Conservation (phyloP, 2,888 invertebrate species). For the Dinocampus coccinellae region DNA sequence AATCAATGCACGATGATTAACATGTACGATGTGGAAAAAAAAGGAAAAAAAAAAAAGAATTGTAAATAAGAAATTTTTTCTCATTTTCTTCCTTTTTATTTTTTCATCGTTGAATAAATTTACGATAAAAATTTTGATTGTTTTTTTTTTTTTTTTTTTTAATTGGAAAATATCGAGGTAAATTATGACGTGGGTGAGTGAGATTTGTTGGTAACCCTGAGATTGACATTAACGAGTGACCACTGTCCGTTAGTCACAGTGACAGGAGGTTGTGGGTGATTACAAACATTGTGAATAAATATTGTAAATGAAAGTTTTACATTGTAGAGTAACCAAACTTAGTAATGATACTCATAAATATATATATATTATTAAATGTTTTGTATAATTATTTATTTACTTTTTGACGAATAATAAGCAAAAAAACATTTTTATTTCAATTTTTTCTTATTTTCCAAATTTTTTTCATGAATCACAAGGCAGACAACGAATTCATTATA, state of each 20-base stretch:
- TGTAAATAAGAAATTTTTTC: too few species aligned
- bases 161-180: background rate
- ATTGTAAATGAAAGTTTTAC: too few species aligned
- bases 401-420: background rate
- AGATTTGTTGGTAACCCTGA: background rate
- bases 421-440: background rate
- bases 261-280: too few species aligned
- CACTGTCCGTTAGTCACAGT: too few species aligned
- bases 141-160: background rate
- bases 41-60: too few species aligned
- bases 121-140: background rate
- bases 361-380: too few species aligned
- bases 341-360: too few species aligned
- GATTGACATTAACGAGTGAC: conserved; percentile 26
- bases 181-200: background rate
- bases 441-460: background rate
- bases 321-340: too few species aligned
- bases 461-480: background rate
- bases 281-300: too few species aligned
- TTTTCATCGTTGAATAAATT: background rate
- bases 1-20: background rate
- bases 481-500: background rate
- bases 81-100: background rate
- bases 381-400: background rate
- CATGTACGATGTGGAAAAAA: background rate